These are phyloP conservation scores for Sphaeridia pumilis DNA, from an alignment of 2,888 invertebrate genomes.

Conservation along the genomic window DNA sequence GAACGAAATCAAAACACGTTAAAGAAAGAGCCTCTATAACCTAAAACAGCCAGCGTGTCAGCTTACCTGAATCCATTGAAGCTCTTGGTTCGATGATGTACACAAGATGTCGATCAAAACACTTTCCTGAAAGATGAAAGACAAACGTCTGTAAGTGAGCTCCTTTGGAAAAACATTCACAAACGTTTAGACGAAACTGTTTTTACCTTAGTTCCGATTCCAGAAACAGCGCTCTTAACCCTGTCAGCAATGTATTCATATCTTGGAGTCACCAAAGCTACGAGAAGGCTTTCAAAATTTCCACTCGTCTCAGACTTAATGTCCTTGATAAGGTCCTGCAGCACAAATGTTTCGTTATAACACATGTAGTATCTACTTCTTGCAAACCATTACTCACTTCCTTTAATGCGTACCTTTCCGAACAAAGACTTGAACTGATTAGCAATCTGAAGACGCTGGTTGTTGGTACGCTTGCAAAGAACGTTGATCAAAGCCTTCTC, in stretches of 20 bases:
- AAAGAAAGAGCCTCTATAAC: too few relatives aligned
- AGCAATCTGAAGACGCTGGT: conserved; percentile 71
- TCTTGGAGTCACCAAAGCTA: conserved; percentile 73
- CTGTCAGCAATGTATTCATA: conserved; percentile 74
- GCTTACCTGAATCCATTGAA: conserved; percentile 64
- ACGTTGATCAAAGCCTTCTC: conserved; percentile 79
- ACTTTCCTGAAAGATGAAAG: conserved; percentile 53
- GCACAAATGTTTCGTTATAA: neutral
- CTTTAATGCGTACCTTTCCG: conserved; percentile 60
- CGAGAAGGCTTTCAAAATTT: conserved; percentile 68
- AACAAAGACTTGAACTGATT: conserved; percentile 72
- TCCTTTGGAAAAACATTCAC: neutral
- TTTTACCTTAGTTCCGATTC: conserved; percentile 55
- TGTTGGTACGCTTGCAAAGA: conserved; percentile 66
- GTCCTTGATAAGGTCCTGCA: conserved; percentile 62
- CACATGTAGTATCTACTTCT: neutral
- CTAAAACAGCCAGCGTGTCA: too few relatives aligned
- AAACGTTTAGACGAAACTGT: neutral
- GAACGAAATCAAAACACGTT: too few relatives aligned
- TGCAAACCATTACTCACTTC: neutral
- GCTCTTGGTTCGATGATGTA: conserved; percentile 73
- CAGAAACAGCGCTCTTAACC: conserved; percentile 68
- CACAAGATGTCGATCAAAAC: conserved; percentile 82
- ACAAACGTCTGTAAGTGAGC: too few relatives aligned
- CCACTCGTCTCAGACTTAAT: conserved; percentile 76